A percentile compares a stretch with the other conserved stretches of the same genome.
Conservation (phyloP, 2,113 vertebrate species). For the Oxygymnocypris stewartii region DNA sequence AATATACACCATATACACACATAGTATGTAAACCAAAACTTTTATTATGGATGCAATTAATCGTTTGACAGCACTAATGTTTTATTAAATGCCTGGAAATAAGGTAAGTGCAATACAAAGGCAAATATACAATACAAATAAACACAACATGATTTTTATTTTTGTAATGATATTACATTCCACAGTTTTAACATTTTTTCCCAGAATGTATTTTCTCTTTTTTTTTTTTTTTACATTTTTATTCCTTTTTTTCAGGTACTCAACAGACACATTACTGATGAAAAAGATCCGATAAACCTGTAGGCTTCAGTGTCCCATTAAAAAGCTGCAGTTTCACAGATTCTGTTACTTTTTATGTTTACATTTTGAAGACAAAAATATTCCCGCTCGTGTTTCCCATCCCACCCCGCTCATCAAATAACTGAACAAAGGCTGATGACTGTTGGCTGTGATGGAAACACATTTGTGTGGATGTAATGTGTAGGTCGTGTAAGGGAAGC, state of each 20-base stretch:
- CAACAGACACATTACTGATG: slow-evolving; percentile 74
- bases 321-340: slow-evolving; percentile 63
- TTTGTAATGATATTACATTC: slow-evolving; percentile 75
- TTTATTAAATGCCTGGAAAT: not conserved
- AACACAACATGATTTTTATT: slow-evolving; percentile 75
- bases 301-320: slow-evolving; percentile 55
- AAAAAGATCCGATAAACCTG: slow-evolving; percentile 62
- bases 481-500: not conserved
- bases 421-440: not conserved
- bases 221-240: slow-evolving; percentile 36
- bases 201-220: slow-evolving; percentile 56
- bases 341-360: slow-evolving; percentile 47
- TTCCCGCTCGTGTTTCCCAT: slow-evolving; percentile 17
- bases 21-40: no score
- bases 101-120: not conserved
- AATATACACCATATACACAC: no score
- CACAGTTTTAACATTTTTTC: slow-evolving; percentile 72
- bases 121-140: slow-evolving; percentile 56
- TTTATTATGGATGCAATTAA: no score
- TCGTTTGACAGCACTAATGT: no score
- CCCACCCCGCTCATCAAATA: slow-evolving; percentile 9
- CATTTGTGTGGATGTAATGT: slow-evolving; percentile 8
- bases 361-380: slow-evolving; percentile 37
- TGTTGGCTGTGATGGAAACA: slow-evolving; percentile 54
- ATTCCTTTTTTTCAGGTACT: slow-evolving; percentile 59